Conservation (phyloP, 1,140 invertebrate genomes). For the Apis dorsata region DNA sequence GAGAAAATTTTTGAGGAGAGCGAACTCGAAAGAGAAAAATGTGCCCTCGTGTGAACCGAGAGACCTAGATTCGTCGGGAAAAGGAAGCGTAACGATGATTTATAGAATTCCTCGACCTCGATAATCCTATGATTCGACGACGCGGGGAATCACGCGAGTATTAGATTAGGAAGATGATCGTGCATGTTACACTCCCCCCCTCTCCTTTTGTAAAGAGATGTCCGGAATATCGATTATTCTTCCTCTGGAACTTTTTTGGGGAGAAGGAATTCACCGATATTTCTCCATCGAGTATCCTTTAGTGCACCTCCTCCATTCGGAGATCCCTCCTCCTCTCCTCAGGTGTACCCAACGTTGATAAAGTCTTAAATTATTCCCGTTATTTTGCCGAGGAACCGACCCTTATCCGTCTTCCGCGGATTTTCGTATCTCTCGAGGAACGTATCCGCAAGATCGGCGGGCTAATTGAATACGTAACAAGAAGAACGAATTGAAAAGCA, state of each 20-base stretch:
- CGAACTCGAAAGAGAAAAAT: background rate
- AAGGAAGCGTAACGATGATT: no score
- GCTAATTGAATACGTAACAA: constrained; percentile 58
- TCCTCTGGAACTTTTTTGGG: background rate
- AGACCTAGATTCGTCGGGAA: background rate
- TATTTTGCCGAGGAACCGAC: constrained; percentile 42
- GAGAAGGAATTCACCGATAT: background rate
- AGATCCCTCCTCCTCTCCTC: no score
- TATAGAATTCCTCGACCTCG: background rate
- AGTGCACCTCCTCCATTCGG: background rate
- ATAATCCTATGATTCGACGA: constrained; percentile 13
- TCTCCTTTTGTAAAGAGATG: background rate
- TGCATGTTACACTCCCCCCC: constrained; percentile 20
- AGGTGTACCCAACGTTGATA: background rate
- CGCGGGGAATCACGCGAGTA: constrained; percentile 64
- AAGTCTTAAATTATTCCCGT: constrained; percentile 57
- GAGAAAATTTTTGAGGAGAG: background rate
- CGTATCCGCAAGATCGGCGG: constrained; percentile 30
- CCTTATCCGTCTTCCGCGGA: background rate
- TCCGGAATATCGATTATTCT: background rate
- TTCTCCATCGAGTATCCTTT: constrained; percentile 24
- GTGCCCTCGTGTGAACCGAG: no score
- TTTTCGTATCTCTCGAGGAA: background rate
- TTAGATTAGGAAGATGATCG: constrained; percentile 60
- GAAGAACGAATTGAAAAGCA: constrained; percentile 36